phyloP scores from a whole-genome alignment of 2,888 invertebrate species.

The Meteorus cinctellus region DNA sequence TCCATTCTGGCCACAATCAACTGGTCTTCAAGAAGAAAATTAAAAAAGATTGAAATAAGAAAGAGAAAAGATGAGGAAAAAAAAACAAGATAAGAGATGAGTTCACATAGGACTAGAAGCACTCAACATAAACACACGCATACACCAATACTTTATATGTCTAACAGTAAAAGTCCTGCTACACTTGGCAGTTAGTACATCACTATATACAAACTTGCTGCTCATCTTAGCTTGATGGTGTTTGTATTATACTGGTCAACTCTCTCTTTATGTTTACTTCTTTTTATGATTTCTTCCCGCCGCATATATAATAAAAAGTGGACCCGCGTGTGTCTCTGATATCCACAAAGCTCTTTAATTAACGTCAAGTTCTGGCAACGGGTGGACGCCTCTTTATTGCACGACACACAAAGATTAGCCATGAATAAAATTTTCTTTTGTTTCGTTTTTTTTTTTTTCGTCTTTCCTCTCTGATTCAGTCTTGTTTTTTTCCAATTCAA shows the following conservation, averaged over 20 bases:
- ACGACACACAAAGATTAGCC: not conserved
- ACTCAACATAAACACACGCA: not conserved
- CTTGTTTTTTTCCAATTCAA: not conserved
- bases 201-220: constrained; percentile 51
- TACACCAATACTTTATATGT: constrained; percentile 33
- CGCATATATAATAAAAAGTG: constrained; percentile 12
- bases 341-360: constrained; percentile 25
- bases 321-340: constrained; percentile 6
- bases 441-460: not conserved
- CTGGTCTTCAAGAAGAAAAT: not conserved
- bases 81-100: not conserved
- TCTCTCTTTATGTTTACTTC: constrained; percentile 24
- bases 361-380: constrained; percentile 15
- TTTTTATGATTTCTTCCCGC: constrained; percentile 27
- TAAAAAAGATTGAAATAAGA: not conserved
- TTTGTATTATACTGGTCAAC: constrained; percentile 47
- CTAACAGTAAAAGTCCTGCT: constrained; percentile 65
- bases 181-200: constrained; percentile 52
- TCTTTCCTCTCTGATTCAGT: not conserved
- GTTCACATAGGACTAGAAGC: not conserved
- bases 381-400: not conserved
- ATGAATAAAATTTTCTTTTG: not conserved
- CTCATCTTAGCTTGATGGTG: constrained; percentile 39
- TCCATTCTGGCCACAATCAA: not conserved
- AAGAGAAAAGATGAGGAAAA: not conserved